Evolutionary conservation across 1,140 invertebrate species (phyloP).

Genomic region (Rhagoletis zephyria): DNA sequence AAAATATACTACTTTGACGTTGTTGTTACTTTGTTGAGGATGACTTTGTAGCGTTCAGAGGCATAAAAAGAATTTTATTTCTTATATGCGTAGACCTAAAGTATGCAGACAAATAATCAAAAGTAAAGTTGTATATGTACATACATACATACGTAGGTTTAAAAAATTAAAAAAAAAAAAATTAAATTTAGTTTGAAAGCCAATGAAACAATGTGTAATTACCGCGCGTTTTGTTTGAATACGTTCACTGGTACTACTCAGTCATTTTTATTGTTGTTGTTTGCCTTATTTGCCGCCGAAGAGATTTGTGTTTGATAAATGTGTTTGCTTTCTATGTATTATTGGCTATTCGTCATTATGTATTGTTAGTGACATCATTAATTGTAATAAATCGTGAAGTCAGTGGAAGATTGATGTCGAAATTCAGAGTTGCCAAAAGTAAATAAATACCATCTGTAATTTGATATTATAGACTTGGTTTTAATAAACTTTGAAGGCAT

Average conservation of each 20-base stretch:
- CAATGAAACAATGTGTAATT: neutral
- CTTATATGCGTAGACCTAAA: no score
- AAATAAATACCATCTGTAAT: no score
- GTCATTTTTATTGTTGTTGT: neutral
- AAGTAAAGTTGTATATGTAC: no score
- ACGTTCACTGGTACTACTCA: neutral
- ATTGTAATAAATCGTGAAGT: constrained; percentile 52
- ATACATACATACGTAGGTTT: neutral
- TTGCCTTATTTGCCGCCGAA: neutral
- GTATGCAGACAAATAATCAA: no score
- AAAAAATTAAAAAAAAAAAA: neutral
- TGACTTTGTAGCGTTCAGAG: neutral
- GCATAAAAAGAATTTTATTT: neutral
- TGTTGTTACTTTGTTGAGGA: constrained; percentile 14
- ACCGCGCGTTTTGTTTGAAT: neutral
- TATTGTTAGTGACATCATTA: constrained; percentile 67
- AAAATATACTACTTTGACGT: neutral
- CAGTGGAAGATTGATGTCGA: constrained; percentile 47
- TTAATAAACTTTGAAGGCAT: no score
- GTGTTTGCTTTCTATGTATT: neutral
- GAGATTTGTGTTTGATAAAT: constrained; percentile 44
- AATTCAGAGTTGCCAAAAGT: neutral
- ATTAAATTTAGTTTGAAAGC: neutral
- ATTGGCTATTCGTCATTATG: constrained; percentile 31
- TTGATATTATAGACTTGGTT: no score